phyloP scores from a whole-genome alignment of 2,888 invertebrate genomes.

The Harpagoxenus sublaevis region DNA sequence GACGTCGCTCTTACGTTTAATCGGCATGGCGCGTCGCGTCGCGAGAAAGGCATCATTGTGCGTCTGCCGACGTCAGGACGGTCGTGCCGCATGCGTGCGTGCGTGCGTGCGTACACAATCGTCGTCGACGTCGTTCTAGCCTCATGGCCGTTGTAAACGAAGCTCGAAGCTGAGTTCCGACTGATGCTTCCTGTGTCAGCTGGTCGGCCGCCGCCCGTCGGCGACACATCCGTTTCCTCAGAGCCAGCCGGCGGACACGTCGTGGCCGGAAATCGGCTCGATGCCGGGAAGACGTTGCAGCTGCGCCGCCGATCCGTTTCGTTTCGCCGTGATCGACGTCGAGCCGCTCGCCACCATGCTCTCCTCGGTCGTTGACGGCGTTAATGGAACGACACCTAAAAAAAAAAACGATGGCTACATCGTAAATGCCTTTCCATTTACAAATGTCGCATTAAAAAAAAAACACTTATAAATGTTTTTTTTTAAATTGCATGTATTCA shows the following conservation, averaged over 20 bases:
- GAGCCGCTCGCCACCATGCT: constrained; percentile 84
- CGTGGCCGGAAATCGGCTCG: constrained; percentile 92
- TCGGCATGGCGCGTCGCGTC: constrained; percentile 67
- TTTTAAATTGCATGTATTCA: background rate
- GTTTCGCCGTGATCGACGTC: constrained; percentile 82
- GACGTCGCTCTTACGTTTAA: constrained; percentile 59
- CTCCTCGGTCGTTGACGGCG: constrained; percentile 88
- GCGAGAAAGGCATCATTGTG: constrained; percentile 82
- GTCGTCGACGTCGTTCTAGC: constrained; percentile 59
- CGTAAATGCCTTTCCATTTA: background rate
- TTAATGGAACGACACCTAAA: constrained; percentile 83
- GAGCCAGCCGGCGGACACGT: constrained; percentile 91
- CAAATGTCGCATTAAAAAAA: constrained; percentile 13
- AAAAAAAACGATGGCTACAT: constrained; percentile 25
- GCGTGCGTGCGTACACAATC: background rate
- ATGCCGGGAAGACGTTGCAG: constrained; percentile 91
- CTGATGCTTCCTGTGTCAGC: constrained; percentile 42
- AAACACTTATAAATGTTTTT: background rate
- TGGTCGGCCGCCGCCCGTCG: constrained; percentile 26
- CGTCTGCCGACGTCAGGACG: constrained; percentile 76
- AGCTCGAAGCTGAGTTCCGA: constrained; percentile 50
- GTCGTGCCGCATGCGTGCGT: constrained; percentile 30
- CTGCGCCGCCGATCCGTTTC: constrained; percentile 88
- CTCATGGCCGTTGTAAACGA: constrained; percentile 50
- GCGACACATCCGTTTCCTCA: constrained; percentile 78